Conservation (phyloP, 2,888 invertebrate species). For the Diarsia brunnea region DNA sequence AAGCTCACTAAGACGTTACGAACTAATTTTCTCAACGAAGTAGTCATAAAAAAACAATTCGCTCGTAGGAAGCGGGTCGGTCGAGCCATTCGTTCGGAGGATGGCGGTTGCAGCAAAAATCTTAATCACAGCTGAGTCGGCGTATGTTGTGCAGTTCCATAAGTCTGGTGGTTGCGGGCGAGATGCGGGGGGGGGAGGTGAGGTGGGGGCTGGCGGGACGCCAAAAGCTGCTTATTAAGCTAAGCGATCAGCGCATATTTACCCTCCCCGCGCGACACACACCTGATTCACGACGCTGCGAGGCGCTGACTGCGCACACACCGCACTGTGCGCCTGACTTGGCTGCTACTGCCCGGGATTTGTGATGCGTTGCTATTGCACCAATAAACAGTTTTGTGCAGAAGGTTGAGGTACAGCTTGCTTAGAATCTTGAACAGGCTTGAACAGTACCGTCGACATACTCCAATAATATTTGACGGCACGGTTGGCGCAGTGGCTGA, state of each 20-base stretch:
- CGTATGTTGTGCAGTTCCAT: slow-evolving; percentile 72
- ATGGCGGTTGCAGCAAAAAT: slow-evolving; percentile 71
- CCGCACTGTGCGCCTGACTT: slow-evolving; percentile 1
- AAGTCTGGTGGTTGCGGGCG: slow-evolving; percentile 58
- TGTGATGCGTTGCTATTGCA: slow-evolving; percentile 13
- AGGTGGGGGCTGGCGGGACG: slow-evolving; percentile 49
- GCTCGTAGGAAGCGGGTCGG: slow-evolving; percentile 39
- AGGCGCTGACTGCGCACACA: slow-evolving; percentile 52
- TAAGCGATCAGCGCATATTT: slow-evolving; percentile 74
- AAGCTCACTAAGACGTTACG: slow-evolving; percentile 47
- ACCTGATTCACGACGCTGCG: slow-evolving; percentile 47
- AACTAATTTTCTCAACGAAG: slow-evolving; percentile 61
- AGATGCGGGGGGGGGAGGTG: slow-evolving; percentile 13
- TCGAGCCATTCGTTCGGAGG: slow-evolving; percentile 53
- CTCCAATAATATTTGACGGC: no score
- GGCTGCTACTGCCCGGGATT: slow-evolving; percentile 28
- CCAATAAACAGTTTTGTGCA: neutral
- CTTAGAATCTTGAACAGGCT: neutral
- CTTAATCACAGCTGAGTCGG: slow-evolving; percentile 79
- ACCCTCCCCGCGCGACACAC: slow-evolving; percentile 52
- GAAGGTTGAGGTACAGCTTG: slow-evolving; percentile 4
- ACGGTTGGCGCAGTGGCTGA: no score
- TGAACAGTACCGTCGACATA: neutral
- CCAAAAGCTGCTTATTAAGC: slow-evolving; percentile 77
- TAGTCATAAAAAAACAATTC: slow-evolving; percentile 57